phyloP scores from a whole-genome alignment of 2,797 vertebrate genomes.

The Chaenodraco wilsoni region DNA sequence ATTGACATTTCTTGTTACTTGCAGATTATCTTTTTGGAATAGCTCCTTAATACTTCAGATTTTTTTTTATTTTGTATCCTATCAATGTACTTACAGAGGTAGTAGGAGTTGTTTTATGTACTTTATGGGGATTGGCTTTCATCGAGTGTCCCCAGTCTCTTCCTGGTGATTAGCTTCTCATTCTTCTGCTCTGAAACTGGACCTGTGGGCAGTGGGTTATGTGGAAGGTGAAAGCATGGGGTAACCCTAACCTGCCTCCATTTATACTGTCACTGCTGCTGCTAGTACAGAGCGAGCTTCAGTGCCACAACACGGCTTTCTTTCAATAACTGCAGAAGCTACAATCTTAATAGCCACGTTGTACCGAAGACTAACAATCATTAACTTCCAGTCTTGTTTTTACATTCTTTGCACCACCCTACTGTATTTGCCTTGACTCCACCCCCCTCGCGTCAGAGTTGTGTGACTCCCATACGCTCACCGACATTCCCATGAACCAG shows the following conservation, averaged over 20 bases:
- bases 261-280: not conserved
- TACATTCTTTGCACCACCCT: not conserved
- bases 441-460: slow-evolving; percentile 3
- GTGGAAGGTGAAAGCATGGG: slow-evolving; percentile 16
- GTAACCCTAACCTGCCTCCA: slow-evolving; percentile 6
- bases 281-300: not conserved
- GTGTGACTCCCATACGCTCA: not conserved
- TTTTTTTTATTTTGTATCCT: not conserved
- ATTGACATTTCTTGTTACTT: not conserved
- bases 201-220: slow-evolving; percentile 21
- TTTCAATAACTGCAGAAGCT: not conserved
- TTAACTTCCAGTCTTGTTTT: not conserved
- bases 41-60: no score
- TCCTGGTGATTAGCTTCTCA: slow-evolving; percentile 35
- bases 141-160: slow-evolving; percentile 43
- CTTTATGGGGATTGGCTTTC: slow-evolving; percentile 36
- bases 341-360: not conserved
- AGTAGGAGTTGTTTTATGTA: not conserved
- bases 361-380: not conserved
- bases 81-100: not conserved
- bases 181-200: slow-evolving; percentile 42
- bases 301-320: not conserved
- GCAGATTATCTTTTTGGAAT: not conserved
- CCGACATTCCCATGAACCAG: slow-evolving; percentile 61
- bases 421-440: not conserved